A percentile compares a stretch with the other conserved stretches of the same genome.
Conservation (phyloP, 1,140 invertebrate genomes). For the Anadara kagoshimensis region DNA sequence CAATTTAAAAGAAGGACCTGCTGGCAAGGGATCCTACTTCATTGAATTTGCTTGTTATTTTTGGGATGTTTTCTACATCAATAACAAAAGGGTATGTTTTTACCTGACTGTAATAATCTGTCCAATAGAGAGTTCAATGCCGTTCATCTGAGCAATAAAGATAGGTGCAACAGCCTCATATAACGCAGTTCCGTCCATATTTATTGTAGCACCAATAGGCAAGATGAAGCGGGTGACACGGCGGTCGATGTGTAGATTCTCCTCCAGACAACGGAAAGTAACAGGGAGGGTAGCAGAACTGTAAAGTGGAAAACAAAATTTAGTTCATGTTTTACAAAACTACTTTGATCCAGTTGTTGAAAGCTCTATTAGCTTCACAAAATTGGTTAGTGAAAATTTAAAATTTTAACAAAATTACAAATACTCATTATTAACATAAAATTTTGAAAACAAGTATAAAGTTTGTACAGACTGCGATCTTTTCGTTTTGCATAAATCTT, state of each 20-base stretch:
- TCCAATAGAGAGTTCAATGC: conserved; percentile 76
- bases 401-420: too few species aligned
- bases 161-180: conserved; percentile 80
- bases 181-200: conserved; percentile 77
- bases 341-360: too few species aligned
- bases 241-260: conserved; percentile 90
- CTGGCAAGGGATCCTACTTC: too few species aligned
- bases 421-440: too few species aligned
- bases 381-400: too few species aligned
- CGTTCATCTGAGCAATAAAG: conserved; percentile 83
- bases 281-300: conserved; percentile 96
- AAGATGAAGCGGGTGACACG: conserved; percentile 96
- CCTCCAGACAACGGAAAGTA: conserved; percentile 94
- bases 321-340: conserved; percentile 20
- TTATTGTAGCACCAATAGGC: conserved; percentile 86
- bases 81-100: background rate
- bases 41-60: too few species aligned
- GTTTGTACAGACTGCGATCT: too few species aligned
- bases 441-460: too few species aligned
- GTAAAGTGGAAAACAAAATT: conserved; percentile 59
- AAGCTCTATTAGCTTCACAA: too few species aligned
- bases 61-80: too few species aligned
- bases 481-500: too few species aligned
- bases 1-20: too few species aligned
- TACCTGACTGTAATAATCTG: conserved; percentile 79